Evolutionary conservation across 2,797 vertebrate genomes (phyloP).

Genomic region (Ambastaia sidthimunki): DNA sequence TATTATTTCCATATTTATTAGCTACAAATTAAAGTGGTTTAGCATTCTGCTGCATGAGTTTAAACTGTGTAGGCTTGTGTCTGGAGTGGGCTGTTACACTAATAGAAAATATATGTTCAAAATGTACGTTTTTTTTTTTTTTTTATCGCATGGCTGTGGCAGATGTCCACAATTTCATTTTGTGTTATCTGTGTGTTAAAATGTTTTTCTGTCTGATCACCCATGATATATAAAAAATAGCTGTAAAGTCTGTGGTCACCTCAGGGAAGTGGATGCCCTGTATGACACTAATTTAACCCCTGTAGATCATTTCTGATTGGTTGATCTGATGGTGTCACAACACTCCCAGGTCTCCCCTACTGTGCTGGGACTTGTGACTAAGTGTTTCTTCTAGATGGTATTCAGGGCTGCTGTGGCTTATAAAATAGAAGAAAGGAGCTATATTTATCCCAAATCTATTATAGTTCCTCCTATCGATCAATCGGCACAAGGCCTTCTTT

Average conservation of each 20-base stretch:
- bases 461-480: slow-evolving; percentile 37
- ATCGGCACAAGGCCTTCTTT: slow-evolving; percentile 41
- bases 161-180: too few relatives aligned
- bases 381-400: not conserved
- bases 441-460: slow-evolving; percentile 49
- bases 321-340: not conserved
- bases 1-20: too few relatives aligned
- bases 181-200: too few relatives aligned
- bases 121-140: not conserved
- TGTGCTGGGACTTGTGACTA: not conserved
- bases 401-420: slow-evolving; percentile 18
- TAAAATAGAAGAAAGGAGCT: slow-evolving; percentile 11
- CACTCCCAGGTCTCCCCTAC: not conserved
- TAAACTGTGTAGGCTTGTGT: not conserved
- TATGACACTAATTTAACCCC: not conserved
- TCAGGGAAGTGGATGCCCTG: not conserved
- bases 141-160: not conserved
- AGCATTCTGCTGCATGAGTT: not conserved
- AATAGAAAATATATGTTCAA: not conserved
- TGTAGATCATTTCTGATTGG: not conserved
- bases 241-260: not conserved
- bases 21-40: not conserved
- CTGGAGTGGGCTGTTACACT: not conserved
- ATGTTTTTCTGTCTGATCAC: not conserved
- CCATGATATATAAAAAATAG: too few relatives aligned